Base-by-base conservation (phyloP, 1,140 invertebrate species). In the Anadara kagoshimensis region DNA sequence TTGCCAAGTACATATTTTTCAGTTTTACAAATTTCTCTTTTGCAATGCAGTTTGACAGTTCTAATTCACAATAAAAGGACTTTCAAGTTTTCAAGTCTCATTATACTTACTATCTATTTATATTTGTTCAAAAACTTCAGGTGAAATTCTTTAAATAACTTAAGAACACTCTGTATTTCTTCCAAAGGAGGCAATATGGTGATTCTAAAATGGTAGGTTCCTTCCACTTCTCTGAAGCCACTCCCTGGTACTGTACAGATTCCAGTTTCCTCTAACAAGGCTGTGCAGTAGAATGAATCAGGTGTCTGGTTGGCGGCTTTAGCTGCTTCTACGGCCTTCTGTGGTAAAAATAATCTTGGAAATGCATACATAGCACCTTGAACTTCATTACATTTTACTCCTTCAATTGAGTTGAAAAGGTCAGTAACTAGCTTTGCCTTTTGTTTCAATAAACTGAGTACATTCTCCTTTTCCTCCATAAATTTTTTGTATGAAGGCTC, bases 301-400 rank as follows among this genome's bases (percentile, higher is more conserved):
- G 98, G 94, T 36, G 92, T 90, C 89, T 90, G 88, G 12, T 79
- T 73, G 57, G 76, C 75, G 0, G 57, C 85, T 78, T 91, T 86
- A 22, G 91, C 91, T 53, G 84, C 85, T 59, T 86, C 84, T 29
- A 92, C 83, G 12, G 89, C 89, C 74, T 90, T 91, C 41, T 80
- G 61, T 43, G 91, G 91, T 36, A 92, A 49, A 24, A 82, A 66
- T 44, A 92, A 84, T 59, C 81, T 91, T 1, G 98, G 98, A 87
- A 99, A 90, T 56, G 97, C 97, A 89, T 99, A 99, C 98, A 99
- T 99, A 0, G 98, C 97, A n/a, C 97, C 97, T 77, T 94, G 93
- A 68, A 98, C 95, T 70, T 92, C 88, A 87, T 95, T 96, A 78
- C 95, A 97, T 63, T 89, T 93, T 82, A 97, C 96, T 20, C 97